Conservation (phyloP, 1,140 invertebrate genomes). For the Fopius arisanus region DNA sequence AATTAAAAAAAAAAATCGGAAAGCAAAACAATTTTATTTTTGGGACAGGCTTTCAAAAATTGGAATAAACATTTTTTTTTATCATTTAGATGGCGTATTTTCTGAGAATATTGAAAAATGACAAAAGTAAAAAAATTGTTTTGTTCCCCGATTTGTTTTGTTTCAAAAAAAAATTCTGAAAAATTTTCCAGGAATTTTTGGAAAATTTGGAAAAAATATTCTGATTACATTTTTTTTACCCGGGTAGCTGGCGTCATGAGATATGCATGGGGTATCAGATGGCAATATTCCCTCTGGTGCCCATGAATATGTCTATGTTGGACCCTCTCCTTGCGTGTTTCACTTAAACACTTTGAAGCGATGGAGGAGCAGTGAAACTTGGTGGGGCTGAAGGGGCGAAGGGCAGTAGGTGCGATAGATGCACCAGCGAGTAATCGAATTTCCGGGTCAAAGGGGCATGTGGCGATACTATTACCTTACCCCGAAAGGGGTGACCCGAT, state of each 20-base stretch:
- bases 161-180: too few relatives aligned
- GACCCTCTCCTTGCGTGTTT: conserved; percentile 21
- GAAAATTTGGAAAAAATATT: too few relatives aligned
- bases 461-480: conserved; percentile 49
- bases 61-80: too few relatives aligned
- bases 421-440: conserved; percentile 54
- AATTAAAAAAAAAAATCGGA: too few relatives aligned
- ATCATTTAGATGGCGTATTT: too few relatives aligned
- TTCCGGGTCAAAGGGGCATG: conserved; percentile 51
- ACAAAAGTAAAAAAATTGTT: too few relatives aligned
- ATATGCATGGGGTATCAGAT: conserved; percentile 7
- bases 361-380: not conserved
- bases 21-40: too few relatives aligned
- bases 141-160: too few relatives aligned
- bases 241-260: too few relatives aligned
- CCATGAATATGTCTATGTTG: not conserved
- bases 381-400: not conserved
- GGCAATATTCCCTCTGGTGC: not conserved
- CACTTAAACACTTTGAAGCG: conserved; percentile 32
- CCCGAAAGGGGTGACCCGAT: conserved; percentile 24
- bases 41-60: too few relatives aligned
- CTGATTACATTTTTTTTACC: not conserved
- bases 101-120: too few relatives aligned
- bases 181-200: too few relatives aligned
- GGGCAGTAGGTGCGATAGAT: conserved; percentile 4